Percentiles rank a stretch among this genome's conserved stretches.
Conservation (phyloP, 2,888 invertebrate genomes). For the Drosophila incognita region DNA sequence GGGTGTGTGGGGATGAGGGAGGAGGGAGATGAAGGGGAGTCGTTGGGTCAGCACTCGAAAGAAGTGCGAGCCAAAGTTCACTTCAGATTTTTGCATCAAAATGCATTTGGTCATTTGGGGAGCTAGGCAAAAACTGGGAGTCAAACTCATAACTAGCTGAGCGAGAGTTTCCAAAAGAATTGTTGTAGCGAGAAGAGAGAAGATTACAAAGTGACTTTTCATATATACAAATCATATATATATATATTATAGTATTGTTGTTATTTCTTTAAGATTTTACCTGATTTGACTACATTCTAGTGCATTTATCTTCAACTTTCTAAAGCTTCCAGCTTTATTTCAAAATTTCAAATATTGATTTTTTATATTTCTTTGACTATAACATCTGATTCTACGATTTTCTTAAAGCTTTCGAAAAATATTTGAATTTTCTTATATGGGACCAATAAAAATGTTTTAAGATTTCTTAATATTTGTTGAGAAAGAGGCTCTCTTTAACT, state of each 20-base stretch:
- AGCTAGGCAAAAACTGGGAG: slow-evolving; percentile 13
- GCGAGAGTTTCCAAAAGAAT: slow-evolving; percentile 37
- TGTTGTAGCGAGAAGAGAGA: background rate
- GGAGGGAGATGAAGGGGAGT: background rate
- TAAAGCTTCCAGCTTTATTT: background rate
- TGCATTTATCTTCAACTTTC: background rate
- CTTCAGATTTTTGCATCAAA: slow-evolving; percentile 74
- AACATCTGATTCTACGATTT: no score
- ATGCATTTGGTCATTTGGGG: slow-evolving; percentile 64
- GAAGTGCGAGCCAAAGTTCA: slow-evolving; percentile 63
- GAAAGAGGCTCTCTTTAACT: no score
- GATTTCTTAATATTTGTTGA: no score
- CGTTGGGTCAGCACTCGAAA: slow-evolving; percentile 60
- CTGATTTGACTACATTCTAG: background rate
- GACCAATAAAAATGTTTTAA: no score
- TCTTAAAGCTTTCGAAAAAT: no score
- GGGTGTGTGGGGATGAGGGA: background rate
- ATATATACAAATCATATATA: no score
- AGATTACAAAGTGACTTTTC: background rate
- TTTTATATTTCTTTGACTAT: no score
- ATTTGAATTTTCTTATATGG: background rate
- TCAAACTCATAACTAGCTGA: slow-evolving; percentile 5
- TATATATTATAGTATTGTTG: no score
- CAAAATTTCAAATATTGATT: no score
- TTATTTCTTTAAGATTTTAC: background rate